phyloP scores from a whole-genome alignment of 2,113 vertebrate genomes.

The Oenanthe oenanthe region DNA sequence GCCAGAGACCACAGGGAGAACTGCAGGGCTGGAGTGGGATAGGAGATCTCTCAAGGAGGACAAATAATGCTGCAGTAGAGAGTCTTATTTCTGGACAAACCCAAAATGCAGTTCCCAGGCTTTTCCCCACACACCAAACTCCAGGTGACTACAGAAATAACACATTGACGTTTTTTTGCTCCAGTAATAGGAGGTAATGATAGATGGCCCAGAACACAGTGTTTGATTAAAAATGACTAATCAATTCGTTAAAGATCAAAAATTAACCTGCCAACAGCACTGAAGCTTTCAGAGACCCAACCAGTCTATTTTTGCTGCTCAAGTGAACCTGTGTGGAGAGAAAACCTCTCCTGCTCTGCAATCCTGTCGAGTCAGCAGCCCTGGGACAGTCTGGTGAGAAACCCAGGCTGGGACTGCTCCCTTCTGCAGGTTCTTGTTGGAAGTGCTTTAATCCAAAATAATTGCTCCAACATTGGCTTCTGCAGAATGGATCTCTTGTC shows the following conservation, averaged over 20 bases:
- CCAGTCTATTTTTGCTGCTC: neutral
- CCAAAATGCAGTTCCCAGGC: neutral
- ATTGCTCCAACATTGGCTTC: neutral
- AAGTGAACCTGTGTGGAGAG: rapidly evolving
- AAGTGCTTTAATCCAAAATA: neutral
- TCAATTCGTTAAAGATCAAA: neutral
- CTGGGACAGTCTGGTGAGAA: neutral
- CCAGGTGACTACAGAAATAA: neutral
- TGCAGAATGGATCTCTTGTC: neutral
- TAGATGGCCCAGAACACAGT: neutral
- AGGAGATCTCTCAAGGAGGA: neutral
- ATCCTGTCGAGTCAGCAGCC: neutral
- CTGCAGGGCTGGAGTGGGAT: neutral
- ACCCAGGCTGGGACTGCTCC: neutral
- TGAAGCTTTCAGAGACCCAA: neutral
- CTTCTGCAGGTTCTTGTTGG: neutral
- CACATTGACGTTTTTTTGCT: neutral
- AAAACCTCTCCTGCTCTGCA: neutral
- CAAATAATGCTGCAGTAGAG: neutral
- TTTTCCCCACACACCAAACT: neutral
- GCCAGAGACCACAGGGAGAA: neutral
- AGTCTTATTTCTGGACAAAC: neutral
- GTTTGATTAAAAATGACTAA: neutral
- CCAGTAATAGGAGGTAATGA: neutral
- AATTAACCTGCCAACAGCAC: neutral